Conservation (phyloP, 2,113 vertebrate genomes). For the Caracal caracal region DNA sequence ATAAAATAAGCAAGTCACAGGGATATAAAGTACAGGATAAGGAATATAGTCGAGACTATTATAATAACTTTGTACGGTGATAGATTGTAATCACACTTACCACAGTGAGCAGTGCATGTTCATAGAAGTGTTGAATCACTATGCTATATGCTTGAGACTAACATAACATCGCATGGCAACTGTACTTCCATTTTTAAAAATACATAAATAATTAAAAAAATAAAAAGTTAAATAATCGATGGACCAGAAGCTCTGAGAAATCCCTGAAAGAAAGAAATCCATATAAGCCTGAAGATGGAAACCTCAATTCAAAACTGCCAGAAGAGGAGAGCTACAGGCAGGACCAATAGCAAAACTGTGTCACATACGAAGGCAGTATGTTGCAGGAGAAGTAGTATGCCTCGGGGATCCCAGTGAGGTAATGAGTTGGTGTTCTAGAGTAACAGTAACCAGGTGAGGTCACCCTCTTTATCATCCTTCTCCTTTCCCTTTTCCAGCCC, state of each 20-base stretch:
- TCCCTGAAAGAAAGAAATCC: neutral
- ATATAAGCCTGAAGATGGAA: neutral
- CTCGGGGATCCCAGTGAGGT: neutral
- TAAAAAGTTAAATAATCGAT: neutral
- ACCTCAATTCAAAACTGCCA: neutral
- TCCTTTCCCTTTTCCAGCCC: neutral
- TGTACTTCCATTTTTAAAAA: neutral
- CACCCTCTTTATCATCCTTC: neutral
- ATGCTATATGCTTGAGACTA: neutral
- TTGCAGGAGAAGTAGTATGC: neutral
- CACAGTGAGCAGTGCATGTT: neutral
- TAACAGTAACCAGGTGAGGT: neutral
- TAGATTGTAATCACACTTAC: neutral
- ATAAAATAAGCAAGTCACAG: neutral
- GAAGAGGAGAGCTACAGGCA: neutral
- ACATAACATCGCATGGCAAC: neutral
- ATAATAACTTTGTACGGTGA: neutral
- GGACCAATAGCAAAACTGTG: neutral
- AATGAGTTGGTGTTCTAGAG: neutral
- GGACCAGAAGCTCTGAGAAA: neutral
- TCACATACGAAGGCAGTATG: rapidly evolving
- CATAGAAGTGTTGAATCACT: neutral
- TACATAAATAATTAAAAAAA: neutral
- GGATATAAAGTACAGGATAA: neutral
- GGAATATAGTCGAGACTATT: neutral